Evolutionary conservation across 2,113 vertebrate species (phyloP).

Genomic region (Chlamydotis undulata): DNA sequence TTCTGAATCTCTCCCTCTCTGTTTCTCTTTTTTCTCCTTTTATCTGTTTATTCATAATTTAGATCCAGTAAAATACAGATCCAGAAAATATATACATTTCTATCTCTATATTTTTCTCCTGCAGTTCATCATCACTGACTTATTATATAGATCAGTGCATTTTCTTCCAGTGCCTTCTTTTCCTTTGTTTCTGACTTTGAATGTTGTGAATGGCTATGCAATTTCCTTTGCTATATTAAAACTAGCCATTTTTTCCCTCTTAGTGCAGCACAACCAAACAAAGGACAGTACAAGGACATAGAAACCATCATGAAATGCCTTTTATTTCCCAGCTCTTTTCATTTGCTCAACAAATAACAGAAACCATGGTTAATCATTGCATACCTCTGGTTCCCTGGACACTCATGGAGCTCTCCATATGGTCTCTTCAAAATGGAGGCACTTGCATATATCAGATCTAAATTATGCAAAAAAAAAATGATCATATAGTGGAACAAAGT

Average conservation of each 20-base stretch:
- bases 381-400: constrained; percentile 68
- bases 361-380: constrained; percentile 69
- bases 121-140: neutral
- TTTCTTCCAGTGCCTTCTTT: neutral
- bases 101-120: neutral
- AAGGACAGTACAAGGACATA: constrained; percentile 74
- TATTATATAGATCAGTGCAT: neutral
- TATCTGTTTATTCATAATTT: neutral
- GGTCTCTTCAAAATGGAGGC: constrained; percentile 68
- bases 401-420: constrained; percentile 75
- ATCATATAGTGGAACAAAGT: constrained; percentile 68
- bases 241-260: neutral
- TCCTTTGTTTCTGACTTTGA: constrained; percentile 44
- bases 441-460: constrained; percentile 70
- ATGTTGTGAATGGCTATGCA: neutral
- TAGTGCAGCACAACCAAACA: constrained; percentile 51
- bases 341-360: constrained; percentile 72
- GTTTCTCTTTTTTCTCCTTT: neutral
- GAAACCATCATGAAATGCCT: constrained; percentile 62
- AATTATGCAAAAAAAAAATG: constrained; percentile 67
- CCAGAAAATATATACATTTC: neutral
- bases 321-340: constrained; percentile 73
- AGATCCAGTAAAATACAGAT: neutral
- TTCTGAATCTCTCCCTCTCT: neutral
- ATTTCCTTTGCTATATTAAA: constrained; percentile 49